Evolutionary conservation across 2,888 invertebrate species (phyloP).

Genomic region (Plagodis dolabraria): DNA sequence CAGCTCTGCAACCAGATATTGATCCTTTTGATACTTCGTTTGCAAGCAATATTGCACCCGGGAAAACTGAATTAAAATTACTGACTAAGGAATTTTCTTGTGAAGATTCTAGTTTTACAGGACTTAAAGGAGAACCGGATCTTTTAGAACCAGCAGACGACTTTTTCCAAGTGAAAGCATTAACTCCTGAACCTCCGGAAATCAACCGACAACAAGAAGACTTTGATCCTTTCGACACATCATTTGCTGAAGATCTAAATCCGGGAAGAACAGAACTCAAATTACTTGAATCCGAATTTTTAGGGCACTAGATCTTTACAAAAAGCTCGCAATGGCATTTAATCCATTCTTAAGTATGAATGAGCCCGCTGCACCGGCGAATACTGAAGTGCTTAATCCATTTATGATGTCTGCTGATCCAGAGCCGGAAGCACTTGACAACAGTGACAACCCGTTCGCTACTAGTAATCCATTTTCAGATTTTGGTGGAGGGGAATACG

Average conservation of each 20-base stretch:
- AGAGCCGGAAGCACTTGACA: constrained; percentile 54
- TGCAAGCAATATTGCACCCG: constrained; percentile 90
- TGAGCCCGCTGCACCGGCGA: constrained; percentile 83
- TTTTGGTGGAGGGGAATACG: constrained; percentile 73
- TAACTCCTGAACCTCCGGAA: constrained; percentile 87
- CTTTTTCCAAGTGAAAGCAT: constrained; percentile 87
- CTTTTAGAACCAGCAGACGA: constrained; percentile 81
- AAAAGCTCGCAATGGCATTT: constrained; percentile 84
- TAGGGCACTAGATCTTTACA: constrained; percentile 45
- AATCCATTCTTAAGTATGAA: constrained; percentile 93
- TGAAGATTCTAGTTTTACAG: constrained; percentile 60
- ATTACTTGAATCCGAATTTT: constrained; percentile 90
- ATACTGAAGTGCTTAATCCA: constrained; percentile 86
- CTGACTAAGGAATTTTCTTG: constrained; percentile 90
- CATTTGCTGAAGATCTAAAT: constrained; percentile 89
- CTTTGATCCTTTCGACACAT: constrained; percentile 94
- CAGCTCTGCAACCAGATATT: constrained; percentile 71
- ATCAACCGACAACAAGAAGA: constrained; percentile 62
- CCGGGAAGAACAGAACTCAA: constrained; percentile 92
- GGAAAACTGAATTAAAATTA: constrained; percentile 91
- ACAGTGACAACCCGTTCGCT: constrained; percentile 89
- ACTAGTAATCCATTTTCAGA: constrained; percentile 89
- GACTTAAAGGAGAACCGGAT: constrained; percentile 68
- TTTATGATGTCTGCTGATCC: constrained; percentile 85
- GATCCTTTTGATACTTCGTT: constrained; percentile 96